A percentile compares a stretch with the other conserved stretches of the same genome.
phyloP scores from a whole-genome alignment of 2,888 invertebrate species.

The Theristus sp. region DNA sequence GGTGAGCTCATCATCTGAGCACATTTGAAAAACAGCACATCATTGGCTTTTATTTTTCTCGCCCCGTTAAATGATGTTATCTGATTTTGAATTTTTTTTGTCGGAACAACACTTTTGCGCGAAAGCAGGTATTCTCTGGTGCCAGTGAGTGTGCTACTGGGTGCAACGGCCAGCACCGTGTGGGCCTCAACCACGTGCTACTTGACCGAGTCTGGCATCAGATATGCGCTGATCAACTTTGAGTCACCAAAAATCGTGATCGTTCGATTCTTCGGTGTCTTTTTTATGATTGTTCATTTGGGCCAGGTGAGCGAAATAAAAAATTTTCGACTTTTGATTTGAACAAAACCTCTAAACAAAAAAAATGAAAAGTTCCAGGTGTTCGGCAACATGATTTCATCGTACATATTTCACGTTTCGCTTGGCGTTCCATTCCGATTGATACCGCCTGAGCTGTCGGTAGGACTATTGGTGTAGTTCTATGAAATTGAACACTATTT shows the following conservation, averaged over 20 bases:
- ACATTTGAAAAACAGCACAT: too few relatives aligned
- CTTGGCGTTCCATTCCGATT: background rate
- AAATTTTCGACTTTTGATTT: background rate
- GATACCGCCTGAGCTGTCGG: too few relatives aligned
- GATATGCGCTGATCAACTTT: constrained; percentile 58
- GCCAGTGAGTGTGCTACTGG: constrained; percentile 58
- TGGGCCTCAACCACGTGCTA: constrained; percentile 98
- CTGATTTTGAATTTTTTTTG: too few relatives aligned
- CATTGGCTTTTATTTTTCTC: too few relatives aligned
- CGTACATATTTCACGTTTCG: constrained; percentile 30
- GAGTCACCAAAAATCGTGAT: constrained; percentile 62
- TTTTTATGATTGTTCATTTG: constrained; percentile 92
- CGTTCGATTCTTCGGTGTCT: constrained; percentile 90
- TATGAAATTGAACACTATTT: too few relatives aligned
- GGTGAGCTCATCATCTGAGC: constrained; percentile 16
- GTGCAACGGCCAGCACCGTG: constrained; percentile 84
- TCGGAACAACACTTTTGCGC: too few relatives aligned
- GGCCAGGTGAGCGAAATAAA: constrained; percentile 45
- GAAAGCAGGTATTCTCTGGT: constrained; percentile 39
- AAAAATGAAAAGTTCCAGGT: constrained; percentile 32
- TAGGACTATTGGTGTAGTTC: too few relatives aligned
- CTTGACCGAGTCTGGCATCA: constrained; percentile 74
- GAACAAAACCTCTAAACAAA: background rate
- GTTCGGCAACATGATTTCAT: constrained; percentile 89
- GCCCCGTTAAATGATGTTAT: too few relatives aligned